Base-by-base conservation (phyloP, 2,113 vertebrate genomes). In the Boulengeromyrus knoepffleri region DNA sequence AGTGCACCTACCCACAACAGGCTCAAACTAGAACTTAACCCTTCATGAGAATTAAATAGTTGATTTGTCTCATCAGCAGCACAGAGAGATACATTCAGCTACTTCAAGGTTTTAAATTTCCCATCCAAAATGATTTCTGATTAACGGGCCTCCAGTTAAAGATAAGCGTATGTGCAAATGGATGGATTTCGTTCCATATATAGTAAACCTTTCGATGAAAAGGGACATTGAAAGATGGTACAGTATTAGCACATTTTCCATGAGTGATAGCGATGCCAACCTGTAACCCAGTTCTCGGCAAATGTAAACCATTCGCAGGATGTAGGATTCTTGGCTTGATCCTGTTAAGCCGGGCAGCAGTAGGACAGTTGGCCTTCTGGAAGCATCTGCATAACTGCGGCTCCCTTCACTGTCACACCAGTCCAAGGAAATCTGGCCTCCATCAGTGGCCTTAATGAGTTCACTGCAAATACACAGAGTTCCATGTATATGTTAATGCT, bases 371-470 rank as follows among this genome's bases (percentile, higher is more conserved):
- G 98, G 98, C 93, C 98, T 96, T 85, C 94, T 96, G 94, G 95
- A 94, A 21, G 95, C 92, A 92, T 99, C 96, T 1, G 94, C 95
- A 91, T 98, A 97, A 92, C 91, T 90, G 62, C 92, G 87, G 94
- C 96, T 99, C 92, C 95, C 95, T 77, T 97, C 94, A 92, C 98
- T 98, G 95, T 99, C 98, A 94, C 98, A 98, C 98, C 98, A 99
- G 93, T 99, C 98, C 97, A 99, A 91, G 1, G 97, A 99, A 96
- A 99, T 98, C 96, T 99, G 98, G 91, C 98, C 98, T 97, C 98
- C 98, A 96, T 99, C 98, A 95, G 96, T 95, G 92, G 97, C 98
- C 95, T 95, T 97, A 96, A 99, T 97, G 94, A 99, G 97, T 94
- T 99, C 98, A 94, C 98, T 99, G 95, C 94, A 96, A 92, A 97